Base-by-base conservation (phyloP, 2,113 vertebrate genomes). In the Lepidothrix coronata region DNA sequence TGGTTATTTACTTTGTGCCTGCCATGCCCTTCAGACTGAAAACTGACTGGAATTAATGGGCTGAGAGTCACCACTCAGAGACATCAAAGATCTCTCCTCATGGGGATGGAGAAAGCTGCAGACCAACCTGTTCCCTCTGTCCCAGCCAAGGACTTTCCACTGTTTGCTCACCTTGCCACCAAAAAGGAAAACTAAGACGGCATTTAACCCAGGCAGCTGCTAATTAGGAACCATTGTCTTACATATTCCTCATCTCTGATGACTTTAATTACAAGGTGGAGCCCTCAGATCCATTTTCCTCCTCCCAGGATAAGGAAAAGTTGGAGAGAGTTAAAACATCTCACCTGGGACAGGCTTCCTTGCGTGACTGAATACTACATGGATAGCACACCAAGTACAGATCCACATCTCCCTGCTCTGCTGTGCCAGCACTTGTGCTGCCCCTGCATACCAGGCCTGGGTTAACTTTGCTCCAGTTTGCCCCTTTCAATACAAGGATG, bases 231-330 rank as follows among this genome's bases (percentile, higher is more conserved):
- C 13, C 3, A 11, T n/a, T 65, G 7, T 55, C 61, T 68, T 66
- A 67, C 43, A 12, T 19, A 18, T 35, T 52, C 30, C 74, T 89
- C 46, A 23, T 71, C 39, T 57, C 67, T 24, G 25, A 65, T 86
- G 51, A 41, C 39, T 81, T 66, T 96, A 89, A 93, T 96, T 78
- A 91, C 2, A 3, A 92, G 94, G 93, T 57, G 80, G 55, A 41
- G 59, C 72, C 24, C 58, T 65, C 20, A 67, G 39, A 44, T 87
- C 62, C 33, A 7, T 6, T 71, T 35, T 12, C 37, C 77, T 79
- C 80, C 88, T 96, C 77, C 80, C 57, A 72, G 54, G 27, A 43
- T 25, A 77, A 73, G 72, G 62, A 66, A 39, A 77, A 83, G 70
- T 8, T 88, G 81, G 70, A 75, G 43, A 49, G 35, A 67, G 11